Base-by-base conservation (phyloP, 2,888 invertebrate species). In the Leistus spinibarbis region DNA sequence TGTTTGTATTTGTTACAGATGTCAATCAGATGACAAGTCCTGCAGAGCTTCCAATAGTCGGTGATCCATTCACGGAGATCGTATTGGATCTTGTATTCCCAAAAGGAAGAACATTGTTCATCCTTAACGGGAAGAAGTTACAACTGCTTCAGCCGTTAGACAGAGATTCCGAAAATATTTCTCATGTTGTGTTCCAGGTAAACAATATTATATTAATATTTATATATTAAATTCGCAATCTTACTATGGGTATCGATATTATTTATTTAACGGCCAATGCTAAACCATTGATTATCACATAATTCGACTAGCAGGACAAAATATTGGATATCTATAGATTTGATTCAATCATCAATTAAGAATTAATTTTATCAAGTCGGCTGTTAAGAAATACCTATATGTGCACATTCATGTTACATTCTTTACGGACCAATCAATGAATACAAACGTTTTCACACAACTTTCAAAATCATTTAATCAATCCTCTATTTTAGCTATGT, bases 111-210 rank as follows among this genome's bases (percentile, higher is more conserved):
- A 91, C 93, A 70, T 86, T 92, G 79, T 96, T 96, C 85, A 89
- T 91, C 80, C 88, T 96, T 40, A 92, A 94, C 82, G 95, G 95
- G 57, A 96, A 96, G 85, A 90, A 91, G 76, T 85, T 96, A 68
- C 92, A 93, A 82, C 88, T 96, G 69, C 86, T 95, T 71, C 89
- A 92, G 79, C 95, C 96, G 0, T 86, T 96, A 67, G 96, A 96
- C 84, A 90, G 96, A 81, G 96, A 96, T 86, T 92, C 90, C 72
- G 93, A 94, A 81, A 95, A 94, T 83, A 87, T 95, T 74, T 95
- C 95, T 73, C 95, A 95, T 86, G 92, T 95, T 85, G 93, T 95
- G 24, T 95, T 96, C 84, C 95, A 95, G 91, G 95, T 95, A 85
- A 86, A 40, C 7, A 13, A 40, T 40, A 5, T 7, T 40, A 4